These are phyloP conservation scores for Murina feae DNA, from an alignment of 2,113 vertebrate species.

Conservation along the genomic window DNA sequence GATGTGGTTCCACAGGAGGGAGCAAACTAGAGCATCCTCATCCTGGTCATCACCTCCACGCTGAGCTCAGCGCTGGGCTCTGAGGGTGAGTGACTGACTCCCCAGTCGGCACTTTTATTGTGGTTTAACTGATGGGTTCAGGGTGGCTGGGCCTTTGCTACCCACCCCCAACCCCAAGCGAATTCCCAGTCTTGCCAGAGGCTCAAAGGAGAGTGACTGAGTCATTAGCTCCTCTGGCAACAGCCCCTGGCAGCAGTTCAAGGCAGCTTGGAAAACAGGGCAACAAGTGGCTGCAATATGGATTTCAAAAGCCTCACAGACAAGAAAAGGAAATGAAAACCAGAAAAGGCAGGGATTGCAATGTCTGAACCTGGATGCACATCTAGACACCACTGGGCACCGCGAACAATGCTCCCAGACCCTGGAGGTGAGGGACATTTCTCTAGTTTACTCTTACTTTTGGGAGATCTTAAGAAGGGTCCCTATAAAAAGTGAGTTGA, in stretches of 20 bases:
- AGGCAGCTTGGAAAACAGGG: slow-evolving; percentile 79
- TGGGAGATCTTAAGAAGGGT: background rate
- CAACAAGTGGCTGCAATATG: slow-evolving; percentile 85
- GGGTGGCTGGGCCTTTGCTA: slow-evolving; percentile 80
- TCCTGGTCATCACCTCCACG: slow-evolving; percentile 76
- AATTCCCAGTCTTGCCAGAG: slow-evolving; percentile 73
- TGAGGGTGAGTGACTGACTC: slow-evolving; percentile 75
- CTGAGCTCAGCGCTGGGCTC: slow-evolving; percentile 75
- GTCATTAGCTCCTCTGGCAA: slow-evolving; percentile 80
- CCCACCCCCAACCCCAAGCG: slow-evolving; percentile 68
- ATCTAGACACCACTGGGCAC: slow-evolving; percentile 58
- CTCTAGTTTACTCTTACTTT: background rate
- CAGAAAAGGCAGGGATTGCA: slow-evolving; percentile 60
- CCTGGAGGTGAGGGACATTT: slow-evolving; percentile 28
- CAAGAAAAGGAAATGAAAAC: slow-evolving; percentile 76
- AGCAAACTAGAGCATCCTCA: slow-evolving; percentile 22
- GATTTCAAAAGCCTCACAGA: slow-evolving; percentile 76
- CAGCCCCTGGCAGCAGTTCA: slow-evolving; percentile 78
- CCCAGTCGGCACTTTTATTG: slow-evolving; percentile 79
- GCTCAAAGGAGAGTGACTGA: slow-evolving; percentile 78
- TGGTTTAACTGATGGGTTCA: slow-evolving; percentile 84
- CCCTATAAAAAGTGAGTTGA: background rate
- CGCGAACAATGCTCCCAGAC: background rate
- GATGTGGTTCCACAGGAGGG: slow-evolving; percentile 63
- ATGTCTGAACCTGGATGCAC: slow-evolving; percentile 59